These are phyloP conservation scores for Picathartes gymnocephalus DNA, from an alignment of 2,113 vertebrate genomes.

Conservation along the genomic window DNA sequence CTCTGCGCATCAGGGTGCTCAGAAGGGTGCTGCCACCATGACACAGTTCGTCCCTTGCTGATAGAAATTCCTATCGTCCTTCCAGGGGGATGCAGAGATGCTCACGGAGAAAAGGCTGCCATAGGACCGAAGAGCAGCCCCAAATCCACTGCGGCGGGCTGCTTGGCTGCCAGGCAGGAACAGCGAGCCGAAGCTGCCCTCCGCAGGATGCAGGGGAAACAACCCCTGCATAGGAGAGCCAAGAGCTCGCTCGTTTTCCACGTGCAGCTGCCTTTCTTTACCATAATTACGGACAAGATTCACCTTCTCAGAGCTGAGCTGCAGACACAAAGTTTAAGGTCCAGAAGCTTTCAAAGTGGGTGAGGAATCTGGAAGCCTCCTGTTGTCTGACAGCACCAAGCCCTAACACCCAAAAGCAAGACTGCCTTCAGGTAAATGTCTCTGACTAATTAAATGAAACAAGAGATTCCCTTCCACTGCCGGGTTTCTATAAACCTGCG, in stretches of 20 bases:
- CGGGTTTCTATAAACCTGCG: background rate
- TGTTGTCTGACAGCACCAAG: background rate
- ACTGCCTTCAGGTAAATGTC: background rate
- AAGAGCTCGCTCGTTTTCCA: accelerated
- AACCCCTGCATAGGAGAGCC: accelerated
- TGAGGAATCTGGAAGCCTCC: background rate
- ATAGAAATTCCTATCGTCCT: background rate
- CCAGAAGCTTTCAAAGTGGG: background rate
- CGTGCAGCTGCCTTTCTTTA: accelerated
- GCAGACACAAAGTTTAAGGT: background rate
- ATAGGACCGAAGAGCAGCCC: accelerated
- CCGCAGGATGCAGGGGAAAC: background rate
- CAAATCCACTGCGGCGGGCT: accelerated
- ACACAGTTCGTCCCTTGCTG: background rate
- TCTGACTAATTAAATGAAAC: background rate
- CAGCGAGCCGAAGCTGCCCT: background rate
- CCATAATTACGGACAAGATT: accelerated
- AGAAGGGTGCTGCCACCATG: background rate
- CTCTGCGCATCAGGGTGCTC: background rate
- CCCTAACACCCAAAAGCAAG: background rate
- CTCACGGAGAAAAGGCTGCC: background rate
- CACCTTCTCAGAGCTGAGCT: background rate
- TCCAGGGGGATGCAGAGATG: background rate
- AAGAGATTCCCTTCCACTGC: background rate
- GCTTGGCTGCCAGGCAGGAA: accelerated